A percentile compares a stretch with the other conserved stretches of the same genome.
Conservation (phyloP, 2,888 invertebrate genomes). For the Pristionchus arcanus region DNA sequence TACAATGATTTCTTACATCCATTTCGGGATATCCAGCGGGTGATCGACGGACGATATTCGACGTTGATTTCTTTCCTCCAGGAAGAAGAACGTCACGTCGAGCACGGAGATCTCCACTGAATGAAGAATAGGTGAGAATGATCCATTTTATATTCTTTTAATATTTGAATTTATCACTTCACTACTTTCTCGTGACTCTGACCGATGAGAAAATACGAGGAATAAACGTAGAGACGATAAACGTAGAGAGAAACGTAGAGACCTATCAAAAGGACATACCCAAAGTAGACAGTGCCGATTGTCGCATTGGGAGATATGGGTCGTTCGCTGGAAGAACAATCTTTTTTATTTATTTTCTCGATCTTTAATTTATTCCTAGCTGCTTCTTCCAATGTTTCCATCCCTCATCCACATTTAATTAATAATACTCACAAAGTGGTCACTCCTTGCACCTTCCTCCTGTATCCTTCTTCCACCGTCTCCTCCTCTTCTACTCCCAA, state of each 20-base stretch:
- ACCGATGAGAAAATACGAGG: background rate
- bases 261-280: background rate
- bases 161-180: no score
- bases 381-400: no score
- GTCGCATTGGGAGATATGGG: constrained; percentile 21
- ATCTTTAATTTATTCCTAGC: no score
- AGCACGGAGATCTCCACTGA: constrained; percentile 21
- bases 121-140: background rate
- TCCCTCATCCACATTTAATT: background rate
- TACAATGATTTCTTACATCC: constrained; percentile 56
- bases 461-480: background rate
- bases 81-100: constrained; percentile 6
- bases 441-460: constrained; percentile 18
- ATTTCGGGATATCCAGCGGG: constrained; percentile 65
- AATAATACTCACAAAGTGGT: background rate
- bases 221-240: background rate
- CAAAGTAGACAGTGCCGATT: constrained; percentile 53
- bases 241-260: background rate
- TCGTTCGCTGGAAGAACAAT: background rate
- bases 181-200: background rate
- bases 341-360: no score
- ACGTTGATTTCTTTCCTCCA: background rate
- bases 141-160: no score
- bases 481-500: constrained; percentile 26
- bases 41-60: background rate